Evolutionary conservation across 2,113 vertebrate species (phyloP), one percentile per base, ranked within the genome.

Genomic region (Triplophysa rosa): DNA sequence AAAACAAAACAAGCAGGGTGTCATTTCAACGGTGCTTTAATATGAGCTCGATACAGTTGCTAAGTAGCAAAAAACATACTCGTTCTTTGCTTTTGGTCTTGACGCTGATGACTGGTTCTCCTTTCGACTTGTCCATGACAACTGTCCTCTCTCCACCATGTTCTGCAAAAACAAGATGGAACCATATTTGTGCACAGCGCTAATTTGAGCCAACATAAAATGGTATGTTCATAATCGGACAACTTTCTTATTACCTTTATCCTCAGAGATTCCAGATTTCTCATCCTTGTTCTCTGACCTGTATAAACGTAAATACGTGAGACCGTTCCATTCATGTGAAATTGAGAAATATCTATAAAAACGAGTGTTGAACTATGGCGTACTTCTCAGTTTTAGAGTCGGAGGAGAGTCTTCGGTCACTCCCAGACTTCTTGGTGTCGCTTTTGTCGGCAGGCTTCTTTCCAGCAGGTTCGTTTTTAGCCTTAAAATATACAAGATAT

Each of bases 51-150:
- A 4, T n/a, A 10, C 6, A 12, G 9, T 45, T 58, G 49, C 1
- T 0, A 24, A n/a, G 11, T 67, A 49, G 17, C 9, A 23, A 16
- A 4, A 71, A 29, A 85, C 89, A 84, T 84, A 94, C 93, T 67
- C 92, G 80, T 14, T 94, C 93, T 74, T 93, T 93, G 91, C 92
- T 93, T 86, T 93, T 94, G 1, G 97, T 95, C 88, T 98, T 98
- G 67, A 99, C 94, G 0, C 97, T 98, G 82, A 99, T 95, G 61
- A 99, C 97, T 0, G 98, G 98, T 58, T 99, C 98, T 42, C 98
- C 98, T 88, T 99, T 99, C 1, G 95, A 97, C 82, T 95, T 96
- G 84, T 99, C 98, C 97, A 99, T 98, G 0, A 99, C 94, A 0
- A 99, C 97, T 0, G 94, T 99, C 81, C 98, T 95, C 71, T 99